phyloP scores from a whole-genome alignment of 1,140 invertebrate genomes.

The Bathynomus jamesi region DNA sequence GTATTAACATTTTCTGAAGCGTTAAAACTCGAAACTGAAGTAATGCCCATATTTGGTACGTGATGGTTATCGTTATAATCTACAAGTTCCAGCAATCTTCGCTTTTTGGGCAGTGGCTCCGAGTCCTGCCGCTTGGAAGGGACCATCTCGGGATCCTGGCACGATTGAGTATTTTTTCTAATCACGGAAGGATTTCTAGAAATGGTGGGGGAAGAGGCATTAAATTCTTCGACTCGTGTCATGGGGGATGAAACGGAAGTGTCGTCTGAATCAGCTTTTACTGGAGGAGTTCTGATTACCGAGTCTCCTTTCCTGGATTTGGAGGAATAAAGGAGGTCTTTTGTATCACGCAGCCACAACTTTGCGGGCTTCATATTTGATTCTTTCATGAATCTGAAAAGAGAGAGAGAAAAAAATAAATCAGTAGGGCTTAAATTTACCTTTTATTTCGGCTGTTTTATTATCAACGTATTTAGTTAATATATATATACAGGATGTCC shows the following conservation, averaged over 20 bases:
- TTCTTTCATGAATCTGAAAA: background rate
- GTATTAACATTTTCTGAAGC: too few relatives aligned
- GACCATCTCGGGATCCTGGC: background rate
- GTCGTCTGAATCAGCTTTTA: background rate
- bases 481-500: too few relatives aligned
- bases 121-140: background rate
- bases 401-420: background rate
- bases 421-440: too few relatives aligned
- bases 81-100: background rate
- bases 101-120: background rate
- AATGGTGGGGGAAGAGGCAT: background rate
- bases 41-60: too few relatives aligned
- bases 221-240: background rate
- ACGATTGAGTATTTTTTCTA: background rate
- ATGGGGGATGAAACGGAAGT: background rate
- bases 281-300: background rate
- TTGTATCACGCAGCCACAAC: background rate
- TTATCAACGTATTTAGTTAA: too few relatives aligned
- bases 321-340: background rate
- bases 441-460: too few relatives aligned
- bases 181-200: background rate
- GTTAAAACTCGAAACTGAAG: too few relatives aligned
- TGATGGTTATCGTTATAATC: background rate
- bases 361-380: background rate
- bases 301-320: background rate